Evolutionary conservation across 2,113 vertebrate species (phyloP).

Genomic region (Brienomyrus brachyistius): DNA sequence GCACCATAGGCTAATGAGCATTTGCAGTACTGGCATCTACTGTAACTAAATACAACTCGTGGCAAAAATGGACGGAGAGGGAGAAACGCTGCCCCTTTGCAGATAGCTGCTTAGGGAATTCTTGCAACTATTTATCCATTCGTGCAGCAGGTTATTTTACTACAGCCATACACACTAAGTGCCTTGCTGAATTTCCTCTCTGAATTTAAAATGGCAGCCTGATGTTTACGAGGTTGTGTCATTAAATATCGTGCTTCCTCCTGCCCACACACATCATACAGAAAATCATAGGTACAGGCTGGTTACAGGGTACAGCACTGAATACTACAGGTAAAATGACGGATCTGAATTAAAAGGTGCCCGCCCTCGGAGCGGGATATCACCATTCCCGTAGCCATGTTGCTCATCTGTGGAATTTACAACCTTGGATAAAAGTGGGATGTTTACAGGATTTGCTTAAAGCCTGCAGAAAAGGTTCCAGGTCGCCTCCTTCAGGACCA

Average conservation of each 20-base stretch:
- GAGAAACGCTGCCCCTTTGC: not conserved
- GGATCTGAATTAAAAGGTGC: not conserved
- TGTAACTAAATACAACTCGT: not conserved
- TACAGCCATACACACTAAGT: not conserved
- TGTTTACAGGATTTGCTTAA: not conserved
- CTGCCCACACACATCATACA: not conserved
- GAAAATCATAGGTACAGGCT: not conserved
- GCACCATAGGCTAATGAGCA: constrained; percentile 7
- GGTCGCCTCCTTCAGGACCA: not conserved
- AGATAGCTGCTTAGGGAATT: not conserved
- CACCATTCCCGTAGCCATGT: not conserved
- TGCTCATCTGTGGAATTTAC: not conserved
- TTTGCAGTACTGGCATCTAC: not conserved
- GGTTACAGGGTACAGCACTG: not conserved
- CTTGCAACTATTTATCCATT: not conserved
- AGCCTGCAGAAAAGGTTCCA: not conserved
- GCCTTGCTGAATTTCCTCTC: not conserved
- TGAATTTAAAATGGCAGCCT: not conserved
- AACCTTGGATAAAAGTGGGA: not conserved
- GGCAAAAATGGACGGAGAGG: not conserved
- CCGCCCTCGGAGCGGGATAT: not conserved
- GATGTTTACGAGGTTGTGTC: not conserved
- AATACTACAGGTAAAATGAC: not conserved
- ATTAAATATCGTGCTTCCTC: not conserved
- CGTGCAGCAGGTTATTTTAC: not conserved